phyloP scores from a whole-genome alignment of 2,797 vertebrate species.

The Chelon auratus region DNA sequence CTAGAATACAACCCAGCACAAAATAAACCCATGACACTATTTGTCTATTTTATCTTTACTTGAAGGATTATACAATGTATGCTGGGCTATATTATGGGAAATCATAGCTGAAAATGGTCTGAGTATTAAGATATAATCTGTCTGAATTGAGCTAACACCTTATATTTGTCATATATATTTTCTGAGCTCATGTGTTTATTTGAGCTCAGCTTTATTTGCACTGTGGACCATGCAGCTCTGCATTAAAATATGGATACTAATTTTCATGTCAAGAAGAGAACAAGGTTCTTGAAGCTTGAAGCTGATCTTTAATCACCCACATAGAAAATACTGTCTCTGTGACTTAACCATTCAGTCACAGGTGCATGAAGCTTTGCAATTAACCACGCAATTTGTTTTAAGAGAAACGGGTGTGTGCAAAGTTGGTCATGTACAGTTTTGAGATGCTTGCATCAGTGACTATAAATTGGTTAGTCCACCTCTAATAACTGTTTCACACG shows the following conservation, averaged over 20 bases:
- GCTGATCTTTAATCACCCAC: too few relatives aligned
- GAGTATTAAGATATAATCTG: constrained; percentile 26
- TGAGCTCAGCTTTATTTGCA: too few relatives aligned
- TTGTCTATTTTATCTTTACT: constrained; percentile 8
- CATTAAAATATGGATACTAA: neutral
- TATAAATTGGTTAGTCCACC: neutral
- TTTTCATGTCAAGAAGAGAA: too few relatives aligned
- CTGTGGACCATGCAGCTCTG: constrained; percentile 43
- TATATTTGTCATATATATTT: constrained; percentile 59
- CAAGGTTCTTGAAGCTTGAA: too few relatives aligned
- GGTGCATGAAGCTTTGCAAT: neutral
- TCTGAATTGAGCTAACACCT: constrained; percentile 46
- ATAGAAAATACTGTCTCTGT: neutral
- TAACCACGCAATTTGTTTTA: neutral
- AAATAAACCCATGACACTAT: neutral
- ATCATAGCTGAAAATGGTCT: constrained; percentile 14
- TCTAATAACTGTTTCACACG: constrained; percentile 34
- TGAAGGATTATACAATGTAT: constrained; percentile 14
- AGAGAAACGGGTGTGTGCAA: neutral
- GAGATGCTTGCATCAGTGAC: neutral
- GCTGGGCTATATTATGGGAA: constrained; percentile 16
- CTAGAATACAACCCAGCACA: constrained; percentile 11
- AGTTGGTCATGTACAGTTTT: neutral
- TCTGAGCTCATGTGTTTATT: constrained; percentile 37
- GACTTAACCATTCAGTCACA: neutral